Conservation (phyloP, 2,888 invertebrate species). For the Temnothorax unifasciatus region DNA sequence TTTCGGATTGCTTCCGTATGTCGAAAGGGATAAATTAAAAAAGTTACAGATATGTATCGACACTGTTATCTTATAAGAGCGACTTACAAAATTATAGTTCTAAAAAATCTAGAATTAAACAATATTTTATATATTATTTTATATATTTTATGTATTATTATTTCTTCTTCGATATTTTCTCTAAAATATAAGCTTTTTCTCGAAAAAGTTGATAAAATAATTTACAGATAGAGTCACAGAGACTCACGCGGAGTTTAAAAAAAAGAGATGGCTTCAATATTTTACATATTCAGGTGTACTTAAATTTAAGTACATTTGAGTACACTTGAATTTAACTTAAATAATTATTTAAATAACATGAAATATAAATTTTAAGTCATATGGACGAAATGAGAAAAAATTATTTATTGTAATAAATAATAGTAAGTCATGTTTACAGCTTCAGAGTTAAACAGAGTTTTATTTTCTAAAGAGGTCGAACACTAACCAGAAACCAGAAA, state of each 20-base stretch:
- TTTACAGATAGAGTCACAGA: background rate
- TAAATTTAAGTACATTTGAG: too few relatives aligned
- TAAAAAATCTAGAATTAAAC: background rate
- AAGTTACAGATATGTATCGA: background rate
- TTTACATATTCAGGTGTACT: background rate
- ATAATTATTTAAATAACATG: conserved; percentile 19
- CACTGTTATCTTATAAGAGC: background rate
- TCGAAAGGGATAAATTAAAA: background rate
- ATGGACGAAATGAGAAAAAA: conserved; percentile 7
- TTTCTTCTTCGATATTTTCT: background rate
- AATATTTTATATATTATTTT: background rate
- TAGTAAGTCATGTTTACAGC: background rate
- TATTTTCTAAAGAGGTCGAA: background rate
- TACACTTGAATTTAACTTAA: background rate
- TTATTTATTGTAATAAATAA: conserved; percentile 19
- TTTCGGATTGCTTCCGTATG: background rate
- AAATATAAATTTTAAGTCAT: background rate
- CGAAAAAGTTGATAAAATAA: background rate
- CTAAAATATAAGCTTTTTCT: background rate
- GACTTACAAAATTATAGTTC: background rate
- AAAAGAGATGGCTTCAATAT: background rate
- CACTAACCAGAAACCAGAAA: background rate
- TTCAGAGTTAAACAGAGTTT: background rate
- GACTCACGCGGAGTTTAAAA: background rate
- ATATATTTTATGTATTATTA: background rate